Evolutionary conservation across 2,888 invertebrate species (phyloP), one percentile per base, ranked within the genome.

Genomic region (Agrilus cyanescens): DNA sequence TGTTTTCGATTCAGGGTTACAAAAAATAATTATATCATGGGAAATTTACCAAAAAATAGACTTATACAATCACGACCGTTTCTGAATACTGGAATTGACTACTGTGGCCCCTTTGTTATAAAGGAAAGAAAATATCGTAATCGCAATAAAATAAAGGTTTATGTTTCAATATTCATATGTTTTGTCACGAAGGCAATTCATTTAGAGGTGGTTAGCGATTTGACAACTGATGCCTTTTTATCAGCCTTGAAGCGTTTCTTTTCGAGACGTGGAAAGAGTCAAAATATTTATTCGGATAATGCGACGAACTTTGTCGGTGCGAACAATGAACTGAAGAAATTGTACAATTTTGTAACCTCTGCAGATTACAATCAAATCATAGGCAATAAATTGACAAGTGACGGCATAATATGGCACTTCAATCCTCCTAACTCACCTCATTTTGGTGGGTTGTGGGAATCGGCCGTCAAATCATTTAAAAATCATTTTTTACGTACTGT

Each of bases 261-360:
- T 1, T 34, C 48, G 3, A 32, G 50, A 5, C 18, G 18, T 3
- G 18, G 18, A 18, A 18, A 18, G 5, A 18, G 18, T 18, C 3
- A 18, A 18, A 31, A 45, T 13, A 40, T 54, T 2, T 50, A 41
- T 20, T 43, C 40, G 10, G 48, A 46, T 25, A 50, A 52, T 31
- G 56, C 49, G 5, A 50, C 50, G 4, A 53, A 51, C 30, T 51
- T 52, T 37, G 34, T 49, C 0, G 53, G 51, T 8, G 48, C 53
- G 5, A 41, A 37, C 4, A 40, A 42, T 20, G 41, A 51, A 35
- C 32, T 57, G 14, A 37, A 39, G 15, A 18, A 45, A 25, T 20
- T n/a, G n/a, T n/a, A n/a, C n/a, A n/a, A n/a, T n/a, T n/a, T n/a
- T n/a, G n/a, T n/a, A n/a, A n/a, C n/a, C 42, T 5, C 13, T 3